Evolutionary conservation across 2,797 vertebrate species (phyloP).

Genomic region (Ctenopoma kingsleyae): DNA sequence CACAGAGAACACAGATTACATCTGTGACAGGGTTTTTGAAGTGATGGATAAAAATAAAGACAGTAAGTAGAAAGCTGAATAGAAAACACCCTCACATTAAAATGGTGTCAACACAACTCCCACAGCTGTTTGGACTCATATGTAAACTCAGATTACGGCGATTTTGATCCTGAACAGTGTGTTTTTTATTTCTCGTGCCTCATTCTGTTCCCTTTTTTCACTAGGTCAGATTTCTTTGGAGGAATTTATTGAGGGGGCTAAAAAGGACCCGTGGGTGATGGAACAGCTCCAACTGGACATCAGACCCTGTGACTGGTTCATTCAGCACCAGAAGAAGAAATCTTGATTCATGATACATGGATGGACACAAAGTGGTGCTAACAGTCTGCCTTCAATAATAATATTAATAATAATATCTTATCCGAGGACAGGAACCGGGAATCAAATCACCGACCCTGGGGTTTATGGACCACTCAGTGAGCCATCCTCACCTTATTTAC

Average conservation of each 20-base stretch:
- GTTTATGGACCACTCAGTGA: no score
- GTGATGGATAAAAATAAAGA: constrained; percentile 83
- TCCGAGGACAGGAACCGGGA: no score
- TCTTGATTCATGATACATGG: constrained; percentile 1
- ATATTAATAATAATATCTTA: no score
- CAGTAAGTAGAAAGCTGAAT: constrained; percentile 55
- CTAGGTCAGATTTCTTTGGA: constrained; percentile 81
- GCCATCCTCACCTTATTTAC: no score
- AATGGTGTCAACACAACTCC: neutral
- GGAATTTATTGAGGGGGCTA: constrained; percentile 80
- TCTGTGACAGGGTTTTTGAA: constrained; percentile 81
- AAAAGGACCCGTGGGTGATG: constrained; percentile 81
- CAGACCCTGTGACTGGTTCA: constrained; percentile 74
- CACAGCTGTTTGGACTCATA: no score
- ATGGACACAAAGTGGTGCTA: neutral
- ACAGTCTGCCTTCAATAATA: neutral
- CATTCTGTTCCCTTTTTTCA: neutral
- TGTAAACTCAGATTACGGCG: neutral
- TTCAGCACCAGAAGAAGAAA: constrained; percentile 54
- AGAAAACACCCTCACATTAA: neutral
- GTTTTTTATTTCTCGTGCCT: neutral
- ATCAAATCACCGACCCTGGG: no score
- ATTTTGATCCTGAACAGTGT: no score
- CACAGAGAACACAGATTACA: constrained; percentile 53
- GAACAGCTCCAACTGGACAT: constrained; percentile 82